phyloP scores from a whole-genome alignment of 2,797 vertebrate species.

The Caiman crocodilus region DNA sequence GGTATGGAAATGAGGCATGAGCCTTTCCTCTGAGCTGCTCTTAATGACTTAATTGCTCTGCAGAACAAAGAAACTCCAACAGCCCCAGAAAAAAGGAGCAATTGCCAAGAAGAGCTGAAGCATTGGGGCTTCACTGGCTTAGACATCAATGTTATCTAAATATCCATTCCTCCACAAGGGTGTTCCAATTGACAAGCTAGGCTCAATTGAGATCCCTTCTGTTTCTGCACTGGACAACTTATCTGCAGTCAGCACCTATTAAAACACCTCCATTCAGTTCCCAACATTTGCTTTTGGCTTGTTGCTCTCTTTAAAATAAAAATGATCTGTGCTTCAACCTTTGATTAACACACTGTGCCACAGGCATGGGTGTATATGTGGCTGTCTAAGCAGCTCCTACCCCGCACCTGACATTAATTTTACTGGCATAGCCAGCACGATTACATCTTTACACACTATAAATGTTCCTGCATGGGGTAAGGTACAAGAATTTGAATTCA shows the following conservation, averaged over 20 bases:
- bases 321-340: constrained; percentile 11
- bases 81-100: constrained; percentile 23
- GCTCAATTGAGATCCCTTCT: neutral
- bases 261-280: neutral
- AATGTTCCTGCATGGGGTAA: constrained; percentile 20
- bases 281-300: neutral
- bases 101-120: constrained; percentile 16
- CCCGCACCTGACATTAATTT: neutral
- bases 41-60: constrained; percentile 63
- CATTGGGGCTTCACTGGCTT: constrained; percentile 5
- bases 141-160: neutral
- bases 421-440: neutral
- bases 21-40: constrained; percentile 27
- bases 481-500: neutral
- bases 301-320: neutral
- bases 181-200: constrained; percentile 41
- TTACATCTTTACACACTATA: neutral
- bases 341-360: neutral
- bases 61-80: constrained; percentile 47
- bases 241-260: neutral
- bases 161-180: neutral
- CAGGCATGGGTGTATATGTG: neutral
- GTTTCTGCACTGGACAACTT: neutral
- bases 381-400: neutral
- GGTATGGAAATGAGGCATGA: constrained; percentile 45